Evolutionary conservation across 2,797 vertebrate genomes (phyloP).

Genomic region (Sebastes vulpes): DNA sequence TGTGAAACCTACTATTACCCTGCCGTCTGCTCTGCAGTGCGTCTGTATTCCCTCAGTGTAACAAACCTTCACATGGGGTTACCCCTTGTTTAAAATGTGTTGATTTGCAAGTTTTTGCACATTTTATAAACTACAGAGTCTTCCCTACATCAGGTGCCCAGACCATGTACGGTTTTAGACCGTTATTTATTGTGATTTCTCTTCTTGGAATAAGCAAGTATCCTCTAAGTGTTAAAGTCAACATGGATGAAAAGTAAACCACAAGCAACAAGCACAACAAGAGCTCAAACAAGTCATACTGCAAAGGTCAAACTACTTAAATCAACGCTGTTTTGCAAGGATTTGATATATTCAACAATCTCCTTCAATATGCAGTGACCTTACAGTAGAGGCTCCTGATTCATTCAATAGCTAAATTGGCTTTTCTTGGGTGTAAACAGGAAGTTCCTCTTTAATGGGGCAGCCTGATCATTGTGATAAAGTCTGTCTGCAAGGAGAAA

Average conservation of each 20-base stretch:
- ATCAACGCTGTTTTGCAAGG: neutral
- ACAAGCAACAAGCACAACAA: neutral
- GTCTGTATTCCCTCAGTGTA: neutral
- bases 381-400: neutral
- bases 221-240: neutral
- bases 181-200: neutral
- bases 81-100: neutral
- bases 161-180: neutral
- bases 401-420: slow-evolving; percentile 6
- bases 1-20: slow-evolving; percentile 69
- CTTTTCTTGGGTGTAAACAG: slow-evolving; percentile 41
- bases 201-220: neutral
- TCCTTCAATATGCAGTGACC: neutral
- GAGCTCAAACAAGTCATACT: neutral
- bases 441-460: slow-evolving; percentile 36
- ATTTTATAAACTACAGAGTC: neutral
- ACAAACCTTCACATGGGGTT: neutral
- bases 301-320: slow-evolving; percentile 7
- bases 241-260: neutral
- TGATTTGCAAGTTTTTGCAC: neutral
- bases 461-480: slow-evolving; percentile 36
- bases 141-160: neutral
- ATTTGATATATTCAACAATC: slow-evolving; percentile 1
- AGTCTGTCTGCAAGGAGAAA: slow-evolving; percentile 6
- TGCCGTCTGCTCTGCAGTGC: slow-evolving; percentile 8